A percentile compares a stretch with the other conserved stretches of the same genome.
These are phyloP conservation scores for Chaetops frenatus DNA, from an alignment of 2,113 vertebrate species.

Conservation along the genomic window DNA sequence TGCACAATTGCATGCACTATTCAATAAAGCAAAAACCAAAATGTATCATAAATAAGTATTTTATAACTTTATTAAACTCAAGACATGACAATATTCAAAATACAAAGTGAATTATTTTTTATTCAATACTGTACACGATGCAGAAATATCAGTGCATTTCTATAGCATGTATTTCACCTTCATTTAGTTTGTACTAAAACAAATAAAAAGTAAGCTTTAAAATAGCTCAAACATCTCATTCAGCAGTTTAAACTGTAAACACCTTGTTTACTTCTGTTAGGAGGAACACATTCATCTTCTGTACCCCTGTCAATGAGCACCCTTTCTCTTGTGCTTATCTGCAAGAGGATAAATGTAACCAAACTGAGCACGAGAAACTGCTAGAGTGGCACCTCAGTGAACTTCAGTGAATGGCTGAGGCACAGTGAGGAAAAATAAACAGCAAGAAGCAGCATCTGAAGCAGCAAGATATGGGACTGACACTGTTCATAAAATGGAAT, in stretches of 20 bases:
- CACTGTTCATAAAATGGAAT: slow-evolving; percentile 56
- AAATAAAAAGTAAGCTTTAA: slow-evolving; percentile 83
- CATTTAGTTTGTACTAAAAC: slow-evolving; percentile 84
- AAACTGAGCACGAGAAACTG: slow-evolving; percentile 27
- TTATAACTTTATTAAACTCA: slow-evolving; percentile 87
- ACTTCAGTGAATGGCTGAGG: background rate
- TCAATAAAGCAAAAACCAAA: slow-evolving; percentile 50
- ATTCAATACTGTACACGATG: slow-evolving; percentile 93
- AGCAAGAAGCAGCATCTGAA: slow-evolving; percentile 44
- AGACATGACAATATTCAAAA: slow-evolving; percentile 84
- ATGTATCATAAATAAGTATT: slow-evolving; percentile 91
- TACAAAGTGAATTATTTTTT: slow-evolving; percentile 82
- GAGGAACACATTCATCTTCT: slow-evolving; percentile 55
- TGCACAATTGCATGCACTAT: background rate
- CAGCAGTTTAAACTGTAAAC: slow-evolving; percentile 88
- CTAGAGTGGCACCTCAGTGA: slow-evolving; percentile 4
- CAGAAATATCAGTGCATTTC: slow-evolving; percentile 90
- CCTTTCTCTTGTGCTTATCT: slow-evolving; percentile 67
- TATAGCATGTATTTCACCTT: slow-evolving; percentile 87
- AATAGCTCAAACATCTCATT: slow-evolving; percentile 78
- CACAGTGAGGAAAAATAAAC: background rate
- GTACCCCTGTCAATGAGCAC: slow-evolving; percentile 71
- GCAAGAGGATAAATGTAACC: slow-evolving; percentile 27
- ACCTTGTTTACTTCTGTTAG: slow-evolving; percentile 67
- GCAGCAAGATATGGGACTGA: slow-evolving; percentile 28